A percentile compares a stretch with the other conserved stretches of the same genome.
Conservation (phyloP, 2,797 vertebrate species). For the Acanthiza pusilla region DNA sequence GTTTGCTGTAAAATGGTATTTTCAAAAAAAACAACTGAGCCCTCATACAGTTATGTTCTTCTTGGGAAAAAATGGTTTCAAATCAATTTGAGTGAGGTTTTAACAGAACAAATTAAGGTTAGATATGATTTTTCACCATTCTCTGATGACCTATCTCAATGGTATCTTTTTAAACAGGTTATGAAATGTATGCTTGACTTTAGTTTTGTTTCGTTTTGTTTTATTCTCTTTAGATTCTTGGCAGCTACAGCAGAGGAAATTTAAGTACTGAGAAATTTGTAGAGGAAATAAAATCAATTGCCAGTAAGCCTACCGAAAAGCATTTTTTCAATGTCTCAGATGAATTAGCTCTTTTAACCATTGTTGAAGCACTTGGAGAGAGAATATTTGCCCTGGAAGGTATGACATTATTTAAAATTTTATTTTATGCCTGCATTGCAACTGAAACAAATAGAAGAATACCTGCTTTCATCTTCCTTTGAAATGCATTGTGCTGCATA, state of each 20-base stretch:
- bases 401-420: slow-evolving; percentile 61
- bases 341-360: slow-evolving; percentile 86
- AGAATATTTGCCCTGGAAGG: slow-evolving; percentile 98
- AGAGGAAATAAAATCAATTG: slow-evolving; percentile 89
- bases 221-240: slow-evolving; percentile 84
- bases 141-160: not conserved
- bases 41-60: not conserved
- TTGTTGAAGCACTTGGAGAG: slow-evolving; percentile 89
- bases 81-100: not conserved
- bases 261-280: slow-evolving; percentile 86
- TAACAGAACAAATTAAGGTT: not conserved
- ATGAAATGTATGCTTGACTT: not conserved
- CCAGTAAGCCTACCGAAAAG: slow-evolving; percentile 84
- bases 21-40: not conserved
- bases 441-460: not conserved
- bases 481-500: not conserved
- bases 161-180: not conserved
- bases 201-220: not conserved
- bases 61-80: not conserved
- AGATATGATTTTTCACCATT: not conserved
- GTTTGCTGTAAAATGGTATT: not conserved
- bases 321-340: slow-evolving; percentile 98
- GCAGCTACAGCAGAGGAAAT: slow-evolving; percentile 91
- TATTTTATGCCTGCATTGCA: not conserved
- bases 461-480: not conserved